Base-by-base conservation (phyloP, 2,113 vertebrate genomes). In the Coptodon rendalli region DNA sequence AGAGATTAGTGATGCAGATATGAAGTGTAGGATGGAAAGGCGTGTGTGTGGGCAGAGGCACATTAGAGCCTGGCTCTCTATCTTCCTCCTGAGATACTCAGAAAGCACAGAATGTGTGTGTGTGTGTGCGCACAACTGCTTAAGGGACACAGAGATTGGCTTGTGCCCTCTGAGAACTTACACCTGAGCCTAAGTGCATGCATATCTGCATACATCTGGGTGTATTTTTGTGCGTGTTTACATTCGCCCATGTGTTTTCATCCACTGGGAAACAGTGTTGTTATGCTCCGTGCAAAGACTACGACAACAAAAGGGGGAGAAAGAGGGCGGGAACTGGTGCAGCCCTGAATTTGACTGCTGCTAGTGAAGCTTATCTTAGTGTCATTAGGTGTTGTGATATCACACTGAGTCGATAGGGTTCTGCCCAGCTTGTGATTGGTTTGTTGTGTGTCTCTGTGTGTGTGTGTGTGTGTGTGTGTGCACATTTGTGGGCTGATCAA, bases 301-400 rank as follows among this genome's bases (percentile, higher is more conserved):
- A 82, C 53, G 40, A 88, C 84, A 87, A 90, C 63, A 92, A 89
- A 82, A 66, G 43, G 38, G 12, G 43, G 38, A 9, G 34, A 85
- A 43, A 82, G 78, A 80, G 81, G 83, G 82, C 4, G 1, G n/a
- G 81, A 87, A 78, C 38, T 83, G 59, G 43, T 83, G 66, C 80
- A 89, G 57, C 54, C 43, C 63, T 54, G 54, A 27, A 63, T 91
- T 89, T 92, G 91, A 95, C 89, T 92, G 80, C 68, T 82, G 66
- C 22, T 94, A 90, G 92, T 92, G 81, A 92, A 87, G 86, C 89
- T 91, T 88, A 88, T 90, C 87, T 91, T 54, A 83, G 90, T 86
- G 87, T 92, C 89, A 93, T 92, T 91, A 93, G 76, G 83, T 85
- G 84, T 81, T 80, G 87, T 86, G 91, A 93, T 91, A 91, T 92